Evolutionary conservation across 2,113 vertebrate species (phyloP).

Genomic region (Zingel zingel): DNA sequence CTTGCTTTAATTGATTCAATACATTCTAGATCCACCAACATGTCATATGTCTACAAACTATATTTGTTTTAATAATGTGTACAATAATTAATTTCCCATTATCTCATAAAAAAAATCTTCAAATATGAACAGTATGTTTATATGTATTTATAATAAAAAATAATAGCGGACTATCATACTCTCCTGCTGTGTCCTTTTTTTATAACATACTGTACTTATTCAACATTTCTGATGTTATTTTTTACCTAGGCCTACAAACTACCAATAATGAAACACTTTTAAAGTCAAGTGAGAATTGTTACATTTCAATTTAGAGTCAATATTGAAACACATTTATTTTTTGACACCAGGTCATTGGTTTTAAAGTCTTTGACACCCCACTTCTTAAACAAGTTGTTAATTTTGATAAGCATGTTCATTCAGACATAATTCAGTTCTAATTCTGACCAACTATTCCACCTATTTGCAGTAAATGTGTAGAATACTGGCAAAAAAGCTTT

Average conservation of each 20-base stretch:
- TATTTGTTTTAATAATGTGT: too few species aligned
- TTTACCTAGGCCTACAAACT: neutral
- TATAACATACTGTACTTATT: neutral
- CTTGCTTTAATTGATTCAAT: too few species aligned
- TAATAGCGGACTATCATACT: neutral
- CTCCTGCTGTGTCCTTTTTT: too few species aligned
- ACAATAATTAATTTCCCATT: too few species aligned
- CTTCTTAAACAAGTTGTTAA: neutral
- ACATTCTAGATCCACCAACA: too few species aligned
- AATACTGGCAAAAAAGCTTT: neutral
- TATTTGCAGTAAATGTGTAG: neutral
- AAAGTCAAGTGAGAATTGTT: neutral
- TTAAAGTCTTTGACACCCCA: neutral
- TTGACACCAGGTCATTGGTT: neutral
- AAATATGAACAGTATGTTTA: neutral
- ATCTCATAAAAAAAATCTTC: neutral
- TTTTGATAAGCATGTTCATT: neutral
- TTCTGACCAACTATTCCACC: neutral
- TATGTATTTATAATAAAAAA: neutral
- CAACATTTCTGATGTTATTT: neutral
- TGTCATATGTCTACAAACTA: too few species aligned
- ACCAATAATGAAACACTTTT: too few species aligned
- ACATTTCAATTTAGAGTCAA: neutral
- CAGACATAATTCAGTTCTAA: neutral
- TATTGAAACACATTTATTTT: neutral